Base-by-base conservation (phyloP, 1,140 invertebrate genomes). In the Aporrectodea caliginosa region DNA sequence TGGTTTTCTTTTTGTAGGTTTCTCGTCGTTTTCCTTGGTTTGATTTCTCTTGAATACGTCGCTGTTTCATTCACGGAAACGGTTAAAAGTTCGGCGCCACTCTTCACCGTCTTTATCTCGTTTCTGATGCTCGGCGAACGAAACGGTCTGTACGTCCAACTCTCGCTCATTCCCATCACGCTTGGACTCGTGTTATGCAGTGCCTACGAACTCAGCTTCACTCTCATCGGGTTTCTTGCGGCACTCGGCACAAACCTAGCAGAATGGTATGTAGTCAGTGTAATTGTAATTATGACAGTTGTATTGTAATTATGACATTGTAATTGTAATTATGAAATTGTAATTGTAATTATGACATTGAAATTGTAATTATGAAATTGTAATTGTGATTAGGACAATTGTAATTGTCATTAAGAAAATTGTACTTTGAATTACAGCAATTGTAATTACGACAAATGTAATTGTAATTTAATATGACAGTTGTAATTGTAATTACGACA, bases 1-100 rank as follows among this genome's bases (percentile, higher is more conserved):
- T 69, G 74, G 34, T 34, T 30, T 12, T 58, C 35, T 83, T 73
- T 75, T 88, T 90, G 70, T 83, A 92, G 92, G 84, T 94, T 94
- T 88, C 90, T 91, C 69, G 94, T 93, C 1, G 92, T 94, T 71
- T 84, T 90, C 16, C 90, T 94, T 76, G 93, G 93, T 78, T 87
- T 95, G 80, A 90, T 94, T 69, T 93, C 94, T 12, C 89, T 95
- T 58, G 94, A 94, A 89, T 94, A 92, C 89, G 93, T 94, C 76
- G 92, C 93, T 77, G 93, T 94, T 32, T 94, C 93, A 87, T 95
- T 95, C 88, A 94, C 93, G 43, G 94, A 94, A 88, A 94, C 93
- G 29, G 93, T 95, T 27, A 95, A 95, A 88, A 94, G 93, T 88
- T 94, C 93, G 32, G 93, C 93, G 31, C 94, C 94, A 79, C 88